Conservation (phyloP, 2,113 vertebrate genomes). For the Elgaria multicarinata region DNA sequence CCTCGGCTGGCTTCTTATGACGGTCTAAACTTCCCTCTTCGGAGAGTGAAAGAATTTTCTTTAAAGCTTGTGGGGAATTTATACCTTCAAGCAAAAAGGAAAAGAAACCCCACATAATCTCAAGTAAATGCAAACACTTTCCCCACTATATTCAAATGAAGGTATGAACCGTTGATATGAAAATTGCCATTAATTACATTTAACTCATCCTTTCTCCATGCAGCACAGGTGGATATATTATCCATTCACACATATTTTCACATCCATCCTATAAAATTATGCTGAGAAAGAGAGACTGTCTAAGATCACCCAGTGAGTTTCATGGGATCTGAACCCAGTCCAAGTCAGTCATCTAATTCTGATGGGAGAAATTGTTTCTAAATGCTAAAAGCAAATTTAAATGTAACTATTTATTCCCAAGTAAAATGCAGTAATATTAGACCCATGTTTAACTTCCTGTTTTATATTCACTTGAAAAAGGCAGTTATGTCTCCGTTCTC, state of each 20-base stretch:
- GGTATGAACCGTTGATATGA: not conserved
- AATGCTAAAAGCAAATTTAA: not conserved
- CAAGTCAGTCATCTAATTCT: not conserved
- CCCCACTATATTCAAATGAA: not conserved
- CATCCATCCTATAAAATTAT: not conserved
- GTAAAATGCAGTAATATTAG: not conserved
- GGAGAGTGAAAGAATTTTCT: constrained; percentile 97
- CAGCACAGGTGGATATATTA: not conserved
- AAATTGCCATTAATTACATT: not conserved
- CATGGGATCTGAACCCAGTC: not conserved
- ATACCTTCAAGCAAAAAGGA: constrained; percentile 81
- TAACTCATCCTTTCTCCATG: not conserved
- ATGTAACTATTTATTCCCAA: not conserved
- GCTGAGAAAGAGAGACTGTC: not conserved
- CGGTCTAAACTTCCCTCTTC: constrained; percentile 92
- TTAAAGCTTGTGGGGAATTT: constrained; percentile 97
- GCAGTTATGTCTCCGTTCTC: not conserved
- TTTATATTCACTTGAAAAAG: not conserved
- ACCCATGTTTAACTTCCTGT: not conserved
- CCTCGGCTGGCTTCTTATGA: constrained; percentile 89
- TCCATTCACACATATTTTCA: not conserved
- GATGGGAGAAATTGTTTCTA: not conserved
- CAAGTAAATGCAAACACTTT: not conserved
- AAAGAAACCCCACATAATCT: constrained; percentile 16
- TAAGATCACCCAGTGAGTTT: too few species aligned